Evolutionary conservation across 2,113 vertebrate species (phyloP), one percentile per base, ranked within the genome.

Genomic region (Oreochromis spilurus): DNA sequence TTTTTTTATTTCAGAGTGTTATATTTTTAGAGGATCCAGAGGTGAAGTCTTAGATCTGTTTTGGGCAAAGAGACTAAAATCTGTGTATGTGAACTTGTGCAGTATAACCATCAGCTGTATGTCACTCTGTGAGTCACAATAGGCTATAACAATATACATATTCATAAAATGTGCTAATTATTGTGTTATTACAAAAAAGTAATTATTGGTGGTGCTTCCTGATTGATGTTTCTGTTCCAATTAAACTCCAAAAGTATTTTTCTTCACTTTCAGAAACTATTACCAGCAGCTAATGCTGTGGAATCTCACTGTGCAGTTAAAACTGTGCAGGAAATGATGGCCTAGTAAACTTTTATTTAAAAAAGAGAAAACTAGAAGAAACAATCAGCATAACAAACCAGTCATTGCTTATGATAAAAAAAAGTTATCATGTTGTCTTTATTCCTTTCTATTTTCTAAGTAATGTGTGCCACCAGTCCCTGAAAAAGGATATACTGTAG

Each of bases 1-100:
- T 21, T 21, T 24, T 82, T 40, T 70, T 40, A 88, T 65, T 89
- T 89, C 83, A 92, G 85, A 53, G 87, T 4, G 29, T 86, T 67
- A 16, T 90, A 89, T 91, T 85, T 91, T 67, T 53, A 84, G 87
- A 77, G 10, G 57, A 82, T 38, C 67, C 45, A 70, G 38, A 79
- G 38, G 40, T 81, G 60, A 58, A 38, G 54, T 43, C 85, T n/a
- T 81, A 58, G 62, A 62, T 85, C 45, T 54, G 54, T 38, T 91
- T 54, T 24, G 54, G 81, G 91, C 53, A 89, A 79, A 88, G 12
- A 82, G 21, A 62, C 26, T 26, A 40, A 55, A 79, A 24, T 45
- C 5, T 24, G 16, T 87, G n/a, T 58, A 4, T 82, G 40, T 83
- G 75, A 87, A 55, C 65, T 5, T 72, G 36, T 26, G 40, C 48